Evolutionary conservation across 1,140 invertebrate genomes (phyloP).

Genomic region (Drosophila seguyi): DNA sequence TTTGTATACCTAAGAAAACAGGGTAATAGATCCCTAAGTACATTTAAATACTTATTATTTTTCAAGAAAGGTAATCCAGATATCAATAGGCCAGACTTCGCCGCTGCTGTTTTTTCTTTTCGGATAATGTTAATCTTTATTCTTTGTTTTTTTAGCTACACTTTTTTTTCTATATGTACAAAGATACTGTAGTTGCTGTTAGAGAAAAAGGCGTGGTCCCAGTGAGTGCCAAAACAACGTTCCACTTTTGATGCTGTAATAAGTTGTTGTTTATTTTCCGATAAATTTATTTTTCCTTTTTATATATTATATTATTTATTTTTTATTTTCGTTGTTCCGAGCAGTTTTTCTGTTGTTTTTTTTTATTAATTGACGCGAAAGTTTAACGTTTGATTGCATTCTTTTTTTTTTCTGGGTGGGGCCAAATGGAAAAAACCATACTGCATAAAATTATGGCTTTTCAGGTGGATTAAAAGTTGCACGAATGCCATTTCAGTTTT

Average conservation of each 20-base stretch:
- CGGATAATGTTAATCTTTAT: neutral
- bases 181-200: slow-evolving; percentile 9
- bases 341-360: slow-evolving; percentile 4
- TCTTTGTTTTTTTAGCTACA: slow-evolving; percentile 25
- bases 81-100: neutral
- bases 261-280: slow-evolving; percentile 26
- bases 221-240: slow-evolving; percentile 43
- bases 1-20: neutral
- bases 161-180: slow-evolving; percentile 9
- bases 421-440: slow-evolving; percentile 12
- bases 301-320: neutral
- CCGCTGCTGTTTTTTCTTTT: neutral
- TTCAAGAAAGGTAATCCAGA: neutral
- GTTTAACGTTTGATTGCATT: slow-evolving; percentile 17
- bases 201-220: slow-evolving; percentile 56
- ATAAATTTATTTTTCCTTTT: neutral
- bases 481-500: slow-evolving; percentile 11
- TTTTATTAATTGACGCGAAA: slow-evolving; percentile 12
- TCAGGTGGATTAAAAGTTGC: slow-evolving; percentile 34
- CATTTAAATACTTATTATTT: neutral
- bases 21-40: neutral
- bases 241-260: slow-evolving; percentile 46
- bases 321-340: slow-evolving; percentile 19
- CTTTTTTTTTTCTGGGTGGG: slow-evolving; percentile 22
- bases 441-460: slow-evolving; percentile 11